These are phyloP conservation scores for Carpatolechia fugitivella DNA, from an alignment of 2,888 invertebrate genomes.

Conservation along the genomic window DNA sequence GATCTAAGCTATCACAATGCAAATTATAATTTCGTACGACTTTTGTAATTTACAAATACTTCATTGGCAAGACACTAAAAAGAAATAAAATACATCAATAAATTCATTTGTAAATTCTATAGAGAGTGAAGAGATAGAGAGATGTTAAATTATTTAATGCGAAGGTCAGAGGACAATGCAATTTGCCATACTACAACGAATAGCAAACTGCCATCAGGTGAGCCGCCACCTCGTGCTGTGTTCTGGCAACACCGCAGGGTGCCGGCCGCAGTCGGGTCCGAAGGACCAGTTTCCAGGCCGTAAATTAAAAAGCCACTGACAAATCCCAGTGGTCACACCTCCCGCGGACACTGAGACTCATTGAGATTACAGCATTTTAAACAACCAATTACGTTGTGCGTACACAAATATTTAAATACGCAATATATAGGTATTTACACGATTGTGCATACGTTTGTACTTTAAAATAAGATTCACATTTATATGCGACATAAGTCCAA, in stretches of 20 bases:
- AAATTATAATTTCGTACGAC: conserved; percentile 58
- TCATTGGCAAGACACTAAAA: conserved; percentile 75
- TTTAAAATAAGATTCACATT: conserved; percentile 69
- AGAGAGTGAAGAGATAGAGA: conserved; percentile 73
- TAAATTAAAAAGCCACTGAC: not conserved
- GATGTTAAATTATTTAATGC: conserved; percentile 47
- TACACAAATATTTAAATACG: conserved; percentile 43
- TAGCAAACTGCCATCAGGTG: conserved; percentile 57
- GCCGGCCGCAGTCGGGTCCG: conserved; percentile 23
- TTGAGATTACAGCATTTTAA: conserved; percentile 66
- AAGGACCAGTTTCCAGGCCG: not conserved
- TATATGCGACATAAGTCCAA: conserved; percentile 64
- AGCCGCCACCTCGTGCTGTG: conserved; percentile 61
- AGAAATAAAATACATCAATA: conserved; percentile 54
- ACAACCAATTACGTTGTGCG: conserved; percentile 28
- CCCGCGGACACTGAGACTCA: conserved; percentile 63
- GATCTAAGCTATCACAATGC: conserved; percentile 74
- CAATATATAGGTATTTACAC: conserved; percentile 72
- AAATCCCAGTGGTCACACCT: conserved; percentile 42
- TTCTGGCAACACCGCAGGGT: conserved; percentile 69
- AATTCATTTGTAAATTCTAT: conserved; percentile 63
- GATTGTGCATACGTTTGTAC: conserved; percentile 75
- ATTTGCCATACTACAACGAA: conserved; percentile 71
- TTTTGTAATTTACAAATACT: conserved; percentile 64
- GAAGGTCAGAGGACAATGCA: conserved; percentile 54